Percentiles rank a stretch among this genome's conserved stretches.
Evolutionary conservation across 2,113 vertebrate genomes (phyloP).

Genomic region (Ptyas mucosa): DNA sequence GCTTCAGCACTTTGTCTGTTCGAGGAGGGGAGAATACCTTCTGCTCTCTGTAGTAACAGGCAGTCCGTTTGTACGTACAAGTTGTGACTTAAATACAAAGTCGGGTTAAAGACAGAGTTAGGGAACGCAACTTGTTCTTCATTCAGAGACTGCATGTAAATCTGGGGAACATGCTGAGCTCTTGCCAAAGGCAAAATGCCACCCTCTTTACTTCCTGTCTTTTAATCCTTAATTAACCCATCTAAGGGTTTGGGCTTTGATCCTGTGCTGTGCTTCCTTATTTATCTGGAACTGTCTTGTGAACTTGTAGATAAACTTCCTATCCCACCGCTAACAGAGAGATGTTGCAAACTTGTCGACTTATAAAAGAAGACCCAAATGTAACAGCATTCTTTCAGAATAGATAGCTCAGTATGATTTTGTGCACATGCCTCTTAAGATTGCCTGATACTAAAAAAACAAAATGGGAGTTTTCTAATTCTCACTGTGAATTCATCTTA

Average conservation of each 20-base stretch:
- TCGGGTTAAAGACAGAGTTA: background rate
- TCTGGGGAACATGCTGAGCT: background rate
- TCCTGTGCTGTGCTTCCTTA: background rate
- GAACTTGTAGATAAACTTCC: background rate
- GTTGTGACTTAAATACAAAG: background rate
- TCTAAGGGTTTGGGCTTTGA: background rate
- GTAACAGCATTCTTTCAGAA: background rate
- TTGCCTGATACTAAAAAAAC: background rate
- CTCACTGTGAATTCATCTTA: background rate
- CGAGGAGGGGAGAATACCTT: background rate
- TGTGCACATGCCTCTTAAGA: background rate
- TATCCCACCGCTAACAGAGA: background rate
- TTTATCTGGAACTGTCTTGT: background rate
- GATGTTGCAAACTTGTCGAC: background rate
- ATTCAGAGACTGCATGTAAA: background rate
- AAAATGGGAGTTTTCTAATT: background rate
- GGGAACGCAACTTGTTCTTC: background rate
- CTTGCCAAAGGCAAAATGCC: background rate
- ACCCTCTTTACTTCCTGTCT: too few relatives aligned
- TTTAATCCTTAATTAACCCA: background rate
- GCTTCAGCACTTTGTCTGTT: background rate
- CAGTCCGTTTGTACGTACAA: background rate
- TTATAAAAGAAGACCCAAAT: background rate
- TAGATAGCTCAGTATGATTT: background rate
- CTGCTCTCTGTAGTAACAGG: background rate